Evolutionary conservation across 1,140 invertebrate species (phyloP), one percentile per base, ranked within the genome.

Genomic region (Drosophila neocordata): DNA sequence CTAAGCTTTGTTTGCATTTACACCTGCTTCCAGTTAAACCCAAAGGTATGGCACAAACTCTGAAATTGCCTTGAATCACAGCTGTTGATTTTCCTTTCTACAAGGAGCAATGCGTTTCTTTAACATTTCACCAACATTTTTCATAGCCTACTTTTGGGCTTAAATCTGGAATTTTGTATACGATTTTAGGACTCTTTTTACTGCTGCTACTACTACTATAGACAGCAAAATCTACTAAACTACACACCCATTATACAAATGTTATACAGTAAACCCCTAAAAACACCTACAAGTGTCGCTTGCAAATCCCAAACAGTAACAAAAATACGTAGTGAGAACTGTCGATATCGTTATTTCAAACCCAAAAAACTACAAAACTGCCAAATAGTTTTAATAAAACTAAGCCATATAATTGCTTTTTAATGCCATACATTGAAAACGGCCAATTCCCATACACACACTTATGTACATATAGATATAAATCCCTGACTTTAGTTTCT

Each of bases 391-490:
- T 76, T 73, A 61, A 76, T 75, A 59, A 76, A 76, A 76, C 59
- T 76, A 65, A 76, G 65, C 73, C 65, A 59, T 73, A 76, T 76
- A 76, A 76, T 76, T 69, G 73, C 73, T 76, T 76, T 76, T 76
- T 76, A 76, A 76, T 76, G 73, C 73, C 72, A 20, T 57, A 65
- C 9, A 31, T 18, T 20, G 22, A 11, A 44, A 59, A n/a, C 20
- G 31, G 9, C 44, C 53, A 56, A 41, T 37, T 20, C 20, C 15
- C 4, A 38, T 24, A n/a, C 37, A 41, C 22, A 20, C 37, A 35
- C n/a, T n/a, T 24, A 24, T 24, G 22, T 18, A 53, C 18, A n/a
- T 38, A 65, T 60, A 65, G 13, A 15, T 20, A 73, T 41, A 8
- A 8, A 5, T 8, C 15, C 34, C 13, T 44, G 27, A 6, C 27